Evolutionary conservation across 2,797 vertebrate genomes (phyloP), one percentile per base, ranked within the genome.

Genomic region (Pelochelys cantorii): DNA sequence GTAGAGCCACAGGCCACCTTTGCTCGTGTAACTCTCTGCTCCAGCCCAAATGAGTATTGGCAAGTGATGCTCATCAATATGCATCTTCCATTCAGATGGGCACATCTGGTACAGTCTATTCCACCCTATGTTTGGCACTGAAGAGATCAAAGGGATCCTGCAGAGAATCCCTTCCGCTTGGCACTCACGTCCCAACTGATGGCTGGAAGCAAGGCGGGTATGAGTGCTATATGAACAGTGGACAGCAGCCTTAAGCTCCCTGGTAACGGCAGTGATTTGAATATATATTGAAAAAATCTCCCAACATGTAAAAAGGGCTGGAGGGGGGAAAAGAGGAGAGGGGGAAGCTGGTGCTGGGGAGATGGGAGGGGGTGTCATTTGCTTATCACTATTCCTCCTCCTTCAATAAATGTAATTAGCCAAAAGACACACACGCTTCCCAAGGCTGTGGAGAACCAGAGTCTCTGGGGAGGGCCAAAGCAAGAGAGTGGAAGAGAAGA

Each of bases 261-360:
- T 0, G 22, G 60, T 29, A 83, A 79, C 60, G 0, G 0, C 54
- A 65, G 83, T 25, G 25, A 82, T 93, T 87, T 93, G 85, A 94
- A 96, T 8, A 86, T 11, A 59, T 52, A 89, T 56, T 87, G 86
- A 79, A 94, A 54, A 95, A 91, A 29, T 27, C 59, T 83, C 80
- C 65, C 53, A 8, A 56, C 11, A 27, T 0, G 0, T 94, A 88
- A 85, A 86, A 88, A 7, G 60, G 42, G 59, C 71, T 8, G 93
- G 65, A 84, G 59, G 34, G 85, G 0, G 11, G 15, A 20, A n/a
- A 62, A 54, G 56, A 59, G 81, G 25, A 0, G 2, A 57, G 1
- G 0, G 4, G 79, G 53, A 71, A 62, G 53, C 18, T 71, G 1
- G 1, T 68, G 48, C 0, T 0, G 13, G 11, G 27, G 1, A 6